A percentile compares a stretch with the other conserved stretches of the same genome.
Conservation (phyloP, 2,888 invertebrate genomes). For the Calliopum simillimum region DNA sequence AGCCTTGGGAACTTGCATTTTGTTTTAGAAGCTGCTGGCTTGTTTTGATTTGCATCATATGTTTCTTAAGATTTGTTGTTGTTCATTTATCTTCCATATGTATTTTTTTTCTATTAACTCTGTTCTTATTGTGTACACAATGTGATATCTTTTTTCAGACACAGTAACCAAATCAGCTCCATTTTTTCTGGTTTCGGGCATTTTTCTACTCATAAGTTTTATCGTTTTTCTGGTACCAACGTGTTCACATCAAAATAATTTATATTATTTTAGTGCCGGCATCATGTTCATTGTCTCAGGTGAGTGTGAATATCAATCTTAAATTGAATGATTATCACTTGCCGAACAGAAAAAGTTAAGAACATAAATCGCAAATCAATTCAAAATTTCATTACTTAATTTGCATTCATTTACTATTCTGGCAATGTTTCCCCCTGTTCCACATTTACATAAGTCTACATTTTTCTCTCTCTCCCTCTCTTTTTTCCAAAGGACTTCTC, state of each 20-base stretch:
- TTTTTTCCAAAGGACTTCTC: conserved; percentile 75
- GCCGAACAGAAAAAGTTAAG: too few relatives aligned
- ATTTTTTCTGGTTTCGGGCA: conserved; percentile 82
- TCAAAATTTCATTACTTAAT: too few relatives aligned
- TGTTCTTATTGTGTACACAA: conserved; percentile 11
- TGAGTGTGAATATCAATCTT: conserved; percentile 66
- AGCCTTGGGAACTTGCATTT: too few relatives aligned
- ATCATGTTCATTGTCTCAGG: conserved; percentile 91
- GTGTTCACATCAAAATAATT: conserved; percentile 76
- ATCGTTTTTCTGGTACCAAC: conserved; percentile 85
- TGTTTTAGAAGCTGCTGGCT: neutral
- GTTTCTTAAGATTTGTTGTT: conserved; percentile 2
- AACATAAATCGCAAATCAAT: too few relatives aligned
- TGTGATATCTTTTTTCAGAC: conserved; percentile 72
- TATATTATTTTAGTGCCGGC: conserved; percentile 87
- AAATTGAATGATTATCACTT: neutral
- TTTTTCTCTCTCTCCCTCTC: neutral
- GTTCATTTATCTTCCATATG: conserved; percentile 3
- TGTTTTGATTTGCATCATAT: conserved; percentile 6
- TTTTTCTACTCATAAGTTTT: conserved; percentile 82
- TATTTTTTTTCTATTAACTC: neutral
- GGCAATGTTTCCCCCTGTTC: neutral
- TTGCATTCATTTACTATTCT: too few relatives aligned
- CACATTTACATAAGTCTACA: neutral
- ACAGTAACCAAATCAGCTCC: conserved; percentile 88